Evolutionary conservation across 2,888 invertebrate genomes (phyloP).

Genomic region (Coelogynopora nodosa): DNA sequence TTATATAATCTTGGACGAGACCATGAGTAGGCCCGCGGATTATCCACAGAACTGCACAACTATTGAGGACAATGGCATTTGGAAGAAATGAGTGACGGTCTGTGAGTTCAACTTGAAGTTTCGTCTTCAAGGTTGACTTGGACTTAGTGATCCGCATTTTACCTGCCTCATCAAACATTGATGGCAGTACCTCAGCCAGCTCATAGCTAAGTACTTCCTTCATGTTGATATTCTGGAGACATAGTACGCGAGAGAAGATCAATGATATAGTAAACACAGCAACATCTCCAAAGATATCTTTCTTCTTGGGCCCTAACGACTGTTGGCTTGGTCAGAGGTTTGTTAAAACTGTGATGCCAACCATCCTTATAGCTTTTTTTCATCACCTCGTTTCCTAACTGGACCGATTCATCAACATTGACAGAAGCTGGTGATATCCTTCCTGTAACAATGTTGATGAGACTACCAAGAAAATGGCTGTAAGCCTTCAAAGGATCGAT

Average conservation of each 20-base stretch:
- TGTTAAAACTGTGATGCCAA: conserved; percentile 35
- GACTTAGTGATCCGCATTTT: conserved; percentile 42
- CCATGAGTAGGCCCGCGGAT: conserved; percentile 39
- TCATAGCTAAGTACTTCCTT: conserved; percentile 8
- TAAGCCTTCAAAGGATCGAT: conserved; percentile 44
- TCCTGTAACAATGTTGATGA: conserved; percentile 42
- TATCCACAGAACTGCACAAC: conserved; percentile 43
- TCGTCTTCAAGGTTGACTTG: conserved; percentile 40
- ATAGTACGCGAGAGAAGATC: conserved; percentile 35
- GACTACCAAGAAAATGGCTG: conserved; percentile 39
- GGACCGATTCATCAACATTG: conserved; percentile 37
- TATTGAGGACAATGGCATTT: conserved; percentile 37
- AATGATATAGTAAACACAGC: background rate
- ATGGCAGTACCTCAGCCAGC: conserved; percentile 35
- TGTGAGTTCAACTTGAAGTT: conserved; percentile 45
- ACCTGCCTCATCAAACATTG: conserved; percentile 45
- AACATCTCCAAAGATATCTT: background rate
- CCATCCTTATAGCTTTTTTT: conserved; percentile 29
- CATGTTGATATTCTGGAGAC: conserved; percentile 41
- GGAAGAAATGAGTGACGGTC: background rate
- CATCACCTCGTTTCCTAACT: conserved; percentile 40
- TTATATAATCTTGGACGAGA: background rate
- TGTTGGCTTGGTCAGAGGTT: conserved; percentile 5
- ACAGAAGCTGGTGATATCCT: conserved; percentile 37
- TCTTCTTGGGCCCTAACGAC: background rate